Evolutionary conservation across 2,113 vertebrate genomes (phyloP).

Genomic region (Pedionomus torquatus): DNA sequence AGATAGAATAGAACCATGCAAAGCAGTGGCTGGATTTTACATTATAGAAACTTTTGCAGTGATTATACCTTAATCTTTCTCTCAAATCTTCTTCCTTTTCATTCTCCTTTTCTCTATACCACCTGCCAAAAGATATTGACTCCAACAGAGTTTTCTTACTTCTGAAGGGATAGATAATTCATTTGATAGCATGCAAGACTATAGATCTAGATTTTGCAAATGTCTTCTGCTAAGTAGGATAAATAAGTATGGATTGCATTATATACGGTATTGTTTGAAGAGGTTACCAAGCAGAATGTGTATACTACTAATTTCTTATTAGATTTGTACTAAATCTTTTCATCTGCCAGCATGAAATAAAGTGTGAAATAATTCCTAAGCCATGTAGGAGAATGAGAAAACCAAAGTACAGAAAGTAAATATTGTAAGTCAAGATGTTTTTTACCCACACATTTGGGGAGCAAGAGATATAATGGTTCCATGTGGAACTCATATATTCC

Average conservation of each 20-base stretch:
- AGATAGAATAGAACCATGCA: slow-evolving; percentile 63
- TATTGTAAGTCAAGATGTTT: not conserved
- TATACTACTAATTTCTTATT: not conserved
- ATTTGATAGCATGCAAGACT: not conserved
- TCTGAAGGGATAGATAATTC: not conserved
- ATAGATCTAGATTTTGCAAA: not conserved
- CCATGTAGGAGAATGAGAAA: not conserved
- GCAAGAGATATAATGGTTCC: not conserved
- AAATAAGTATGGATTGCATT: not conserved
- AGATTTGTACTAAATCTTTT: not conserved
- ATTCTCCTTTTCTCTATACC: not conserved
- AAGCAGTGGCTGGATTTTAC: slow-evolving; percentile 52
- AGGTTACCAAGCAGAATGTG: not conserved
- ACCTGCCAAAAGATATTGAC: slow-evolving; percentile 26
- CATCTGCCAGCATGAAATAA: not conserved
- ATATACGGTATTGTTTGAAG: not conserved
- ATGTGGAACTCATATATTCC: fast-evolving
- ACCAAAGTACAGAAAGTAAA: not conserved
- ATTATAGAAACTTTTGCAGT: slow-evolving; percentile 49
- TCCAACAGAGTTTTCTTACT: not conserved
- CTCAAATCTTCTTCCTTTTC: slow-evolving; percentile 17
- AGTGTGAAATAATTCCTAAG: not conserved
- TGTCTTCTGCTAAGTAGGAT: slow-evolving; percentile 5
- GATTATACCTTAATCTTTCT: slow-evolving; percentile 70
- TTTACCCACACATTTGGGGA: not conserved